Conservation (phyloP, 2,797 vertebrate genomes). For the Lateolabrax maculatus region DNA sequence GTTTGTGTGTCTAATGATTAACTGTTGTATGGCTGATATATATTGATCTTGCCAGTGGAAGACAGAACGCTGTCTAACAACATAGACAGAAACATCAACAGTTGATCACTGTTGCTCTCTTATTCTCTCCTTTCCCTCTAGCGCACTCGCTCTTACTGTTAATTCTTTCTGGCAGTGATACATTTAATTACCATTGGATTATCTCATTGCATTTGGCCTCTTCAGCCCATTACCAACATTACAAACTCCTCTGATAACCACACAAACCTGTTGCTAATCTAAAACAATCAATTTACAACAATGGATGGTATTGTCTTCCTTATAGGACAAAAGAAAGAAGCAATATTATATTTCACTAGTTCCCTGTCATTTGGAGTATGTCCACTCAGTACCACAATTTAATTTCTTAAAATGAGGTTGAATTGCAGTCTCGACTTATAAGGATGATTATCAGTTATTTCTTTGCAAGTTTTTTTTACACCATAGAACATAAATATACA, state of each 20-base stretch:
- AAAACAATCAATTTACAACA: neutral
- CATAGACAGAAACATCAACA: conserved; percentile 42
- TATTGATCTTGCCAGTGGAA: conserved; percentile 51
- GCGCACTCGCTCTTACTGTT: neutral
- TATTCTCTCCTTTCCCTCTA: conserved; percentile 8
- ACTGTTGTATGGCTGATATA: conserved; percentile 25
- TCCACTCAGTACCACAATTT: too few relatives aligned
- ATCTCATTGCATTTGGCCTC: conserved; percentile 31
- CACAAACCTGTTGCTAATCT: neutral
- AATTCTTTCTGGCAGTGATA: neutral
- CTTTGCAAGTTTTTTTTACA: neutral
- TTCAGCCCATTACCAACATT: conserved; percentile 22
- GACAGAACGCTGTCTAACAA: conserved; percentile 32
- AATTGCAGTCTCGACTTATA: neutral
- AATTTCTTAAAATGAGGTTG: neutral
- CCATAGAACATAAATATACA: neutral
- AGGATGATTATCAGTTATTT: neutral
- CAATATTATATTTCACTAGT: neutral
- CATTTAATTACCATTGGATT: conserved; percentile 42
- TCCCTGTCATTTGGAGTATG: neutral
- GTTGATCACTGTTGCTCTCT: conserved; percentile 18
- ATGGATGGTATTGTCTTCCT: neutral
- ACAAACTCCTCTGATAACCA: conserved; percentile 30
- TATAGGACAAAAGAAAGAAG: neutral
- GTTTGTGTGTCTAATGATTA: conserved; percentile 32